Evolutionary conservation across 2,797 vertebrate species (phyloP).

Genomic region (Rhincodon typus): DNA sequence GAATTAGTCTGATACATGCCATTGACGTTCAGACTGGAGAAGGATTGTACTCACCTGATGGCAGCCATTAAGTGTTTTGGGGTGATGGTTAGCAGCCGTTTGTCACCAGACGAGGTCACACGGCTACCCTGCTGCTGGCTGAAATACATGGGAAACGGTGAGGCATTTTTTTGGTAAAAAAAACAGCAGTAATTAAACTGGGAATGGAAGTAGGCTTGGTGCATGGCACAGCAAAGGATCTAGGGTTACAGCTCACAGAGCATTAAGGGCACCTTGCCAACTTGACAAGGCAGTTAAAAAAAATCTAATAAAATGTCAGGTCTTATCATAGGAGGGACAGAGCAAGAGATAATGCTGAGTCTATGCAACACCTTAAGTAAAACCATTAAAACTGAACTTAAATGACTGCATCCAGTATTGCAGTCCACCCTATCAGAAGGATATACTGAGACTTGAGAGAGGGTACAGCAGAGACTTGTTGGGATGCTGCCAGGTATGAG

Average conservation of each 20-base stretch:
- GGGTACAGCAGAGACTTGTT: not conserved
- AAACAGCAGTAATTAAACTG: constrained; percentile 31
- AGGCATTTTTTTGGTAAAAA: constrained; percentile 17
- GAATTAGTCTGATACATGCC: constrained; percentile 1
- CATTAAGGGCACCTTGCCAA: not conserved
- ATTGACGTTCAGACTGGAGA: constrained; percentile 14
- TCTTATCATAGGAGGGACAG: not conserved
- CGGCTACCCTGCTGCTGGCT: constrained; percentile 37
- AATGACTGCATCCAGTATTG: not conserved
- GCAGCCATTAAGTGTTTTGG: constrained; percentile 37
- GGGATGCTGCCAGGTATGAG: not conserved
- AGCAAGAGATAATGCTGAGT: not conserved
- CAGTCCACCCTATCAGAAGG: not conserved
- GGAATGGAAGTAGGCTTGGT: not conserved
- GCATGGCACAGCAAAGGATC: not conserved
- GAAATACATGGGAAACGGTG: constrained; percentile 34
- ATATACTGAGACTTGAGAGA: not conserved
- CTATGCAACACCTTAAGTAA: not conserved
- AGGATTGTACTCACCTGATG: constrained; percentile 31
- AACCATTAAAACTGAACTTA: not conserved
- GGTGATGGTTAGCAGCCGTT: constrained; percentile 35
- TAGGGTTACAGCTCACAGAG: not conserved
- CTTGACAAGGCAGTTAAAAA: not conserved
- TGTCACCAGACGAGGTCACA: constrained; percentile 35
- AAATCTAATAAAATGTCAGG: not conserved